Base-by-base conservation (phyloP, 2,888 invertebrate genomes). In the Catocala sponsa region DNA sequence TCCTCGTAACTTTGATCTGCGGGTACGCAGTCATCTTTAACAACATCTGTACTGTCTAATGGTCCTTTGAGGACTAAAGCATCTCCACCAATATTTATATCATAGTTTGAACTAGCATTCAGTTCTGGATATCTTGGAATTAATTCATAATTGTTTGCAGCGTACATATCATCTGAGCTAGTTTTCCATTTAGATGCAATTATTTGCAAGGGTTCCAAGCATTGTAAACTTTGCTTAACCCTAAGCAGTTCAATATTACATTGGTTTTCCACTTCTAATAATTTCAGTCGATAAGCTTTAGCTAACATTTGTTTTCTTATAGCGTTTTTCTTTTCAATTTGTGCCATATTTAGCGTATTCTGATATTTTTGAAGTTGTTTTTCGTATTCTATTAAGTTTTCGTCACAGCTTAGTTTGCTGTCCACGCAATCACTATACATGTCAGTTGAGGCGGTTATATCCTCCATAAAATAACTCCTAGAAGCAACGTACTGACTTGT, bases 201-300 rank as follows among this genome's bases (percentile, higher is more conserved):
- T 72, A 91, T 86, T 78, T 92, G 85, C 55, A 94, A 78, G 0
- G 94, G 94, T 65, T 92, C 91, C 59, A 94, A 76, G 65, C 92
- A 94, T 72, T 93, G 91, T n/a, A 94, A 72, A 62, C 90, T 94
- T 79, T 94, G 94, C 65, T 94, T 93, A 13, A 94, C 90, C 15
- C 92, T 84, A 50, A 94, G 81, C 44, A 94, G 68, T 68, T 94
- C 94, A 65, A 93, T 89, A 65, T 94, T 94, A 68, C 94, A 94
- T 79, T 94, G 94, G 69, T 94, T 94, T 82, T 94, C 94, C 15
- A 94, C 89, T 80, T 94, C 94, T 66, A 94, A 73, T 48, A 94
- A 82, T 70, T 93, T 94, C 7, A 94, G 70, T 63, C 86, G 88
- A 65, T 87, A 94, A 55, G 91, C 93, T 80, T 94, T 94, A n/a